Conservation (phyloP, 2,888 invertebrate species). For the Euphydryas editha region DNA sequence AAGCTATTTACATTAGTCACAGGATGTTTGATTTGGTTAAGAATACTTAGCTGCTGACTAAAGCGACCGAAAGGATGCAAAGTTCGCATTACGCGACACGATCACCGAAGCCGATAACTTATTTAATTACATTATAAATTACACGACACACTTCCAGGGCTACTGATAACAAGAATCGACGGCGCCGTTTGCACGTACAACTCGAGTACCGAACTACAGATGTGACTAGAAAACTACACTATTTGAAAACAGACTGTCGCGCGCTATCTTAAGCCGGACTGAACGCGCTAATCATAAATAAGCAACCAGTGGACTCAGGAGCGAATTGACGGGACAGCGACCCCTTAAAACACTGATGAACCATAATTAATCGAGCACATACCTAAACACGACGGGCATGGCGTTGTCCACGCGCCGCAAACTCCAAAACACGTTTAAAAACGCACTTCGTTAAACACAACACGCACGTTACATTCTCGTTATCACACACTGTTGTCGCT, state of each 20-base stretch:
- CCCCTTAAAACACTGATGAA: constrained; percentile 71
- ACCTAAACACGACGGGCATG: constrained; percentile 80
- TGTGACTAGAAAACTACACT: constrained; percentile 49
- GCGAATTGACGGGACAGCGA: constrained; percentile 62
- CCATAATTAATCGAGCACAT: constrained; percentile 80
- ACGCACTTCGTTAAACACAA: constrained; percentile 74
- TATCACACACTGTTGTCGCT: constrained; percentile 81
- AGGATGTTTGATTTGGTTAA: constrained; percentile 15
- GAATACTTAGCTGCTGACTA: constrained; percentile 46
- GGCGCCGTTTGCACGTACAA: constrained; percentile 67
- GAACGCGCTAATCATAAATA: constrained; percentile 17
- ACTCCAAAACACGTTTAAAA: constrained; percentile 75
- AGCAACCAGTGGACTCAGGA: constrained; percentile 22
- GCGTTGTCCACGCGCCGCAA: constrained; percentile 68
- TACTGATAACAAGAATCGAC: constrained; percentile 66
- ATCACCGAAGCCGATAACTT: constrained; percentile 67
- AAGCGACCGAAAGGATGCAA: constrained; percentile 58
- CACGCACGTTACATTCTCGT: constrained; percentile 78
- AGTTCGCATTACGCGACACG: constrained; percentile 63
- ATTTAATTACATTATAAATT: constrained; percentile 80
- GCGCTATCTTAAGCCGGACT: constrained; percentile 7
- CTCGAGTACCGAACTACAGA: constrained; percentile 53
- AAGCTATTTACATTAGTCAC: neutral
- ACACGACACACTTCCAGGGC: constrained; percentile 73
- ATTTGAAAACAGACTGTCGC: constrained; percentile 18